These are phyloP conservation scores for Chymomyza costata DNA, from an alignment of 1,140 invertebrate species.

Conservation along the genomic window DNA sequence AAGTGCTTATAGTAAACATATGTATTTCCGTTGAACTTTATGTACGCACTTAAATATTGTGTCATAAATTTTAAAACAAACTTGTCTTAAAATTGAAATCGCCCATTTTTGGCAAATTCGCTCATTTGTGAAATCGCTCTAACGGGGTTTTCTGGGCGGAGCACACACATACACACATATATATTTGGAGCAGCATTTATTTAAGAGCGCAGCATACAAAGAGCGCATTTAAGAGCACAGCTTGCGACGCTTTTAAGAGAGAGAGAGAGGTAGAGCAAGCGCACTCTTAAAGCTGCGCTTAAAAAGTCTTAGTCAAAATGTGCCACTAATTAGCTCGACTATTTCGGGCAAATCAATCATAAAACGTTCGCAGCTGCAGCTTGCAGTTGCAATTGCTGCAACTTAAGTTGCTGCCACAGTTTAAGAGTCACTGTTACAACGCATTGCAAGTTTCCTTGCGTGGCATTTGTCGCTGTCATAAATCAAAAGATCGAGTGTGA, in stretches of 20 bases:
- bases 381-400: too few species aligned
- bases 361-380: constrained; percentile 40
- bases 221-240: constrained; percentile 22
- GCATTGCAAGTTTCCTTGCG: constrained; percentile 50
- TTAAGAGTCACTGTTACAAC: constrained; percentile 42
- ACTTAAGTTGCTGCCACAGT: constrained; percentile 24
- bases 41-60: too few species aligned
- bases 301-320: too few species aligned
- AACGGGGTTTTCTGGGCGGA: constrained; percentile 14
- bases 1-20: background rate
- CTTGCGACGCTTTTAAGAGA: background rate
- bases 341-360: constrained; percentile 44
- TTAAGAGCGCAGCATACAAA: constrained; percentile 41
- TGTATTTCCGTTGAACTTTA: too few species aligned
- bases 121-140: constrained; percentile 1
- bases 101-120: constrained; percentile 31
- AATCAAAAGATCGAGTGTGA: constrained; percentile 64
- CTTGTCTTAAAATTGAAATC: constrained; percentile 11
- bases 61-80: constrained; percentile 27
- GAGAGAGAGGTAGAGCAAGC: constrained; percentile 8
- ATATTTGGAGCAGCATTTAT: constrained; percentile 42
- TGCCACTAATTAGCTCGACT: too few species aligned
- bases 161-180: background rate
- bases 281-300: background rate
- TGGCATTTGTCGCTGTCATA: constrained; percentile 39